Percentiles rank a stretch among this genome's conserved stretches.
Conservation (phyloP, 2,888 invertebrate species). For the Magallana nippona region DNA sequence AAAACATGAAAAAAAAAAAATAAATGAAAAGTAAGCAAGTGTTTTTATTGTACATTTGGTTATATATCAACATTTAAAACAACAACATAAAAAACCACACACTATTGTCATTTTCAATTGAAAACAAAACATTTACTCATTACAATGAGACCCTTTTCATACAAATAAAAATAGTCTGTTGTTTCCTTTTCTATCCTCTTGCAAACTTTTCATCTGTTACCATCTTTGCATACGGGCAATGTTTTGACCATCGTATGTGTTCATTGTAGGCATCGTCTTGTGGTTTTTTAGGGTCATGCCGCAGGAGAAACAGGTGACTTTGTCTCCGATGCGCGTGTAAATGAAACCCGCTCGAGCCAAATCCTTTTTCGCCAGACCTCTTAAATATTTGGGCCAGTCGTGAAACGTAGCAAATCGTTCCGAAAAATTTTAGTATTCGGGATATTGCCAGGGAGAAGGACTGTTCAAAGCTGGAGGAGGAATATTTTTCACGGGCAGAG, state of each 20-base stretch:
- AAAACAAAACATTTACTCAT: not conserved
- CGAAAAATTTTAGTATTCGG: constrained; percentile 7
- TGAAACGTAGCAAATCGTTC: not conserved
- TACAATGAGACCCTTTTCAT: not conserved
- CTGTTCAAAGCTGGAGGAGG: not conserved
- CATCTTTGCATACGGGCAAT: constrained; percentile 31
- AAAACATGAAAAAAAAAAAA: not conserved
- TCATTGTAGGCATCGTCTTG: constrained; percentile 20
- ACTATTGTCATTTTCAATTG: too few species aligned
- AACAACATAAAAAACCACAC: too few species aligned
- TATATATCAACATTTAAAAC: too few species aligned
- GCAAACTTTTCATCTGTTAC: not conserved
- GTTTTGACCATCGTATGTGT: constrained; percentile 22
- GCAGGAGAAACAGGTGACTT: constrained; percentile 36
- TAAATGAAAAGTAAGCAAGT: too few species aligned
- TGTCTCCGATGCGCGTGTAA: constrained; percentile 3
- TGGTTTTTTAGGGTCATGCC: constrained; percentile 6
- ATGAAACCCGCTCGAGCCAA: constrained; percentile 39
- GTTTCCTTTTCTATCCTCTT: not conserved
- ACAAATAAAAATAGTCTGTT: not conserved
- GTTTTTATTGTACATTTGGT: too few species aligned
- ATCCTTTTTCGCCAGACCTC: not conserved
- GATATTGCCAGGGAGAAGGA: constrained; percentile 14
- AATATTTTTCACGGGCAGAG: constrained; percentile 13
- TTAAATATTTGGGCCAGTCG: constrained; percentile 32